These are phyloP conservation scores for Plemyria rubiginata DNA, from an alignment of 2,888 invertebrate genomes.

Conservation along the genomic window DNA sequence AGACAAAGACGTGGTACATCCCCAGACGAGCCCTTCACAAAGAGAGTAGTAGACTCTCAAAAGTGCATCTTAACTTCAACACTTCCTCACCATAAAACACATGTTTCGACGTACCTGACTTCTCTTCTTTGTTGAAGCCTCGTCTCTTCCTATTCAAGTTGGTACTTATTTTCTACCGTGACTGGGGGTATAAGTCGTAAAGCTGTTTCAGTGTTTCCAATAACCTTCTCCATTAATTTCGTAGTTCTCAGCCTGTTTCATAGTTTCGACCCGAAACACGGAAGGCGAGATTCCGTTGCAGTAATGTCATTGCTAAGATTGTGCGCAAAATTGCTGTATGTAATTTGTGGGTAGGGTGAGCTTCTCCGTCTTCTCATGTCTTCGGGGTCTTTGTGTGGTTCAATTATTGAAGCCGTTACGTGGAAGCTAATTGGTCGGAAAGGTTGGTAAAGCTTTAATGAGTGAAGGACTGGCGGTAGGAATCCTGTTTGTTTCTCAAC, in stretches of 20 bases:
- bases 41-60: too few relatives aligned
- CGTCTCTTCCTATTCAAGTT: too few relatives aligned
- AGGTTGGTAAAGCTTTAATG: slow-evolving; percentile 33
- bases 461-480: slow-evolving; percentile 18
- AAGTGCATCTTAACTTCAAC: too few relatives aligned
- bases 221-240: slow-evolving; percentile 33
- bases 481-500: slow-evolving; percentile 10
- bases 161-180: too few relatives aligned
- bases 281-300: slow-evolving; percentile 69
- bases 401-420: slow-evolving; percentile 52
- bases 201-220: too few relatives aligned
- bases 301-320: slow-evolving; percentile 77
- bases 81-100: too few relatives aligned
- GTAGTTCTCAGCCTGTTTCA: slow-evolving; percentile 44
- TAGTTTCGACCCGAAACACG: slow-evolving; percentile 60
- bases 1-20: too few relatives aligned
- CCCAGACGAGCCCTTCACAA: too few relatives aligned
- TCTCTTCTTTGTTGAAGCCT: too few relatives aligned
- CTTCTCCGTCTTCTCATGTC: slow-evolving; percentile 66
- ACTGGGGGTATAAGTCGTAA: too few relatives aligned
- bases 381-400: slow-evolving; percentile 51
- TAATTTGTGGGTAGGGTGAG: slow-evolving; percentile 71
- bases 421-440: slow-evolving; percentile 51
- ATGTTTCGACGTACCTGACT: too few relatives aligned
- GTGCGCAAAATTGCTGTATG: slow-evolving; percentile 77